Percentiles rank a stretch among this genome's conserved stretches.
Evolutionary conservation across 2,113 vertebrate genomes (phyloP).

Genomic region (Hippolais icterina): DNA sequence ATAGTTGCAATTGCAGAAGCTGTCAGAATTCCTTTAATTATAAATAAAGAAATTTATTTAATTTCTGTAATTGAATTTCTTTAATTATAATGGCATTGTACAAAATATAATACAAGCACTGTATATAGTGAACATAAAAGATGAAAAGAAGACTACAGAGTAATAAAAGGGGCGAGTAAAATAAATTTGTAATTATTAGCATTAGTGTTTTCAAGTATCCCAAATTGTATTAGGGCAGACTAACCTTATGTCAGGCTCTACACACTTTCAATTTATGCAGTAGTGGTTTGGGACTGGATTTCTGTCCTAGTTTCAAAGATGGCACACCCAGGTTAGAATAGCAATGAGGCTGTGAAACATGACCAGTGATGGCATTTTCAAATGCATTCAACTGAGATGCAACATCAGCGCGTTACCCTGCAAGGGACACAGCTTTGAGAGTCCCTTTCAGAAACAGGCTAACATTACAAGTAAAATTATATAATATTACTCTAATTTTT

Average conservation of each 20-base stretch:
- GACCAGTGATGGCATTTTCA: background rate
- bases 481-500: background rate
- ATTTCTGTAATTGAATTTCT: constrained; percentile 17
- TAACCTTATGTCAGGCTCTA: background rate
- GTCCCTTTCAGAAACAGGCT: background rate
- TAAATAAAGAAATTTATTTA: background rate
- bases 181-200: background rate
- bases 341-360: background rate
- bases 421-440: accelerated
- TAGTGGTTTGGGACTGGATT: background rate
- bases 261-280: background rate
- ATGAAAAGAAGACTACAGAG: background rate
- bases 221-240: background rate
- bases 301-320: background rate
- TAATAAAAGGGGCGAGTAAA: background rate
- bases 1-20: background rate
- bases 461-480: background rate
- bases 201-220: background rate
- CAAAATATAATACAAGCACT: background rate
- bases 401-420: background rate
- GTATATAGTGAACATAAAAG: background rate
- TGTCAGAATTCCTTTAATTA: background rate
- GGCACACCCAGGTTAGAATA: background rate
- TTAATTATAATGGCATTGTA: background rate
- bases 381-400: background rate